phyloP scores from a whole-genome alignment of 2,888 invertebrate species.

The Tanytarsus gracilentus region DNA sequence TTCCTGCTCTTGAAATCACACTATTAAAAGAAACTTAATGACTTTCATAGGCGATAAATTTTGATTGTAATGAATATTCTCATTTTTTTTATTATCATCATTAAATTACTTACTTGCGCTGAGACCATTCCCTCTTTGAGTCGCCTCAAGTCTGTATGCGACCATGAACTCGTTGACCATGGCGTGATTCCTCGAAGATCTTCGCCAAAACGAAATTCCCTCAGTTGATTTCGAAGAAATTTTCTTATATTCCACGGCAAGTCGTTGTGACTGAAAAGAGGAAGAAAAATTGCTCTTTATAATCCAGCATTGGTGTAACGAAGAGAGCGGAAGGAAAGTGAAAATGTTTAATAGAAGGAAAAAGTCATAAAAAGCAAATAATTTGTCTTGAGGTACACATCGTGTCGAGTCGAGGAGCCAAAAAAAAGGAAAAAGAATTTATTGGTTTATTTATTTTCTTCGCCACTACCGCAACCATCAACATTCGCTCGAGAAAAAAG shows the following conservation, averaged over 20 bases:
- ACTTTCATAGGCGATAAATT: constrained; percentile 8
- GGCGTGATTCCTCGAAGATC: constrained; percentile 60
- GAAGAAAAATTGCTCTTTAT: background rate
- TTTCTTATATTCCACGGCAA: constrained; percentile 60
- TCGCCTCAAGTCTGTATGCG: constrained; percentile 67
- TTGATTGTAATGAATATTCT: background rate
- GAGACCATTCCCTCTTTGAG: constrained; percentile 66
- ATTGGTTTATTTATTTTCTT: constrained; percentile 17
- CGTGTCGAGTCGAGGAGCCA: background rate
- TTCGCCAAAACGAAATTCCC: constrained; percentile 53
- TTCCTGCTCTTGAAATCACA: too few relatives aligned
- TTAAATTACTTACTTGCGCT: constrained; percentile 58
- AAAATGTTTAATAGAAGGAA: constrained; percentile 19
- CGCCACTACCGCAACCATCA: too few relatives aligned
- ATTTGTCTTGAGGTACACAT: constrained; percentile 14
- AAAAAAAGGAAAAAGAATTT: constrained; percentile 18
- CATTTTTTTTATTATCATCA: background rate
- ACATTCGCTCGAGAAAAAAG: too few relatives aligned
- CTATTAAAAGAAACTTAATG: constrained; percentile 8
- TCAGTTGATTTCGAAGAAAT: constrained; percentile 55
- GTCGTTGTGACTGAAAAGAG: constrained; percentile 47
- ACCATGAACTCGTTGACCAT: constrained; percentile 69
- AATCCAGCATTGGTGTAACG: background rate
- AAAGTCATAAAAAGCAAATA: constrained; percentile 26
- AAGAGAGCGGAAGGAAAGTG: background rate